Conservation (phyloP, 2,113 vertebrate species). For the Myotis brandtii region DNA sequence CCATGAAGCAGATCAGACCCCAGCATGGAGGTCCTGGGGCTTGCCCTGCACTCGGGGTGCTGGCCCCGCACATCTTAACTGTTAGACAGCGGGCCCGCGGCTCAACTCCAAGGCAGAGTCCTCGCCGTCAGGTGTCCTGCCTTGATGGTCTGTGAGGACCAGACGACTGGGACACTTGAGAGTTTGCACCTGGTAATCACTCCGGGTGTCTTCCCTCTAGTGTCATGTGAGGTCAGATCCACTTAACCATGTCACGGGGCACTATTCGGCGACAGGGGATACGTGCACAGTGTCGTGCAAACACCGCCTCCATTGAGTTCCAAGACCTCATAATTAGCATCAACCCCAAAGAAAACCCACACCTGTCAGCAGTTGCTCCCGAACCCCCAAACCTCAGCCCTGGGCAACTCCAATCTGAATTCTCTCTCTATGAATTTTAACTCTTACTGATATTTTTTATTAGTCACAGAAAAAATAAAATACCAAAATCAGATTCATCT, state of each 20-base stretch:
- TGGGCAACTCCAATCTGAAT: neutral
- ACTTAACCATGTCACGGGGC: neutral
- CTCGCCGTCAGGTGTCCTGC: neutral
- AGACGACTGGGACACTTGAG: neutral
- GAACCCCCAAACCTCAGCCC: neutral
- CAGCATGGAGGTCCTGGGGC: neutral
- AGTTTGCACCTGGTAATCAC: neutral
- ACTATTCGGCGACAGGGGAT: neutral
- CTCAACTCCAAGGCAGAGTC: neutral
- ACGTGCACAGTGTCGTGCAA: neutral
- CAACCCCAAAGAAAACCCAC: neutral
- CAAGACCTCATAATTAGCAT: neutral
- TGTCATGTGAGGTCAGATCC: neutral
- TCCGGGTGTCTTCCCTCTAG: neutral
- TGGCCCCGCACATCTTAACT: rapidly evolving
- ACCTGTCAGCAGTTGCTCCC: neutral
- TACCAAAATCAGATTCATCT: neutral
- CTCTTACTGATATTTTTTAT: neutral
- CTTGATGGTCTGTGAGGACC: neutral
- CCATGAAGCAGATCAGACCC: neutral
- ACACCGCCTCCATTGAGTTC: neutral
- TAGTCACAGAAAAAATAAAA: neutral
- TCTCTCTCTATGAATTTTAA: neutral
- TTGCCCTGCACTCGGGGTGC: neutral
- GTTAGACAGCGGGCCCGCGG: neutral